Evolutionary conservation across 2,888 invertebrate genomes (phyloP), one percentile per base, ranked within the genome.

Genomic region (Tachina fera): DNA sequence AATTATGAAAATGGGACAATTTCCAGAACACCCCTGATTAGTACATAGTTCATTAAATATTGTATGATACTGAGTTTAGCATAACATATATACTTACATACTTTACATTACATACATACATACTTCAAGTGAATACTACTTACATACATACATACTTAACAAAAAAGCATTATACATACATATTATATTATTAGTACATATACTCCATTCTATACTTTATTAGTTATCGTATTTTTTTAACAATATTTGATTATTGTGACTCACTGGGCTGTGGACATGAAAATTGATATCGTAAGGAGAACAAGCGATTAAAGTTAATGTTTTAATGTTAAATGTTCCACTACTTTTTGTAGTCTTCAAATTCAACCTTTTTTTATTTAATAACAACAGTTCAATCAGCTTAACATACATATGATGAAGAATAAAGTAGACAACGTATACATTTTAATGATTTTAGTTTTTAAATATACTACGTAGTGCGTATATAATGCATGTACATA

Each of bases 31-130:
- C 31, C 31, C 31, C 31, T 31, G 31, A 31, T 53, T 53, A 22
- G 53, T 19, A 11, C 53, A 53, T 53, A 53, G 51, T 9, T 58
- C n/a, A 63, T 45, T 65, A 31, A 61, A 77, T 84, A 76, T 77
- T 81, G 78, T 85, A 81, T 49, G 22, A 81, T 85, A 81, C 63
- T 81, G 68, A 80, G 65, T 79, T 80, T 65, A 79, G 61, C 10
- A 16, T 68, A 67, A 45, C 45, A 67, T 72, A 43, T 13, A 61
- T 43, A 53, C 31, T 47, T 51, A 19, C 45, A 53, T 53, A 53
- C 22, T 53, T 41, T 47, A 70, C 41, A 58, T 72, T 60, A 72
- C 45, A 67, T 72, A 43, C 16, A 61, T 43, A 53, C 45, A 58
- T 58, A 47, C 14, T 43, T 71, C 41, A 72, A n/a, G 65, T 45